Evolutionary conservation across 2,797 vertebrate species (phyloP).

Genomic region (Mustela erminea): DNA sequence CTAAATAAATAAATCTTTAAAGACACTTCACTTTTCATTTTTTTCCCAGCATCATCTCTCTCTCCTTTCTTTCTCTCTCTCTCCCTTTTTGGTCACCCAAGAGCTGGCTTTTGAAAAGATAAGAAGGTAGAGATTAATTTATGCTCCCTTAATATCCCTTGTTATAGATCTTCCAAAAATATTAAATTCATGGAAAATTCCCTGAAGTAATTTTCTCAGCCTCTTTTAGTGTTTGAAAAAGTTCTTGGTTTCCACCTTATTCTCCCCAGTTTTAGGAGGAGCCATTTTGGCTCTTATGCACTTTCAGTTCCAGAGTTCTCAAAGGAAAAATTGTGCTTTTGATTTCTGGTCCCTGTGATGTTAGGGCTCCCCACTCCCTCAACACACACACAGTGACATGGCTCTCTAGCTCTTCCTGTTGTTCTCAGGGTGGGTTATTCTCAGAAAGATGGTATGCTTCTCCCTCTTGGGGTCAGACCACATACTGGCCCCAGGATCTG

Average conservation of each 20-base stretch:
- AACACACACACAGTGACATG: background rate
- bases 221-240: background rate
- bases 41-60: background rate
- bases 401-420: background rate
- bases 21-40: background rate
- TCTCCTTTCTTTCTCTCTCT: background rate
- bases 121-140: background rate
- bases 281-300: background rate
- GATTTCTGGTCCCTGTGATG: background rate
- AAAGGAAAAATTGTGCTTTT: background rate
- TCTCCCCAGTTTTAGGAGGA: background rate
- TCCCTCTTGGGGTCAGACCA: background rate
- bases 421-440: background rate
- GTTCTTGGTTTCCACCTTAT: background rate
- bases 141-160: background rate
- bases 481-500: background rate
- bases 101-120: conserved; percentile 9
- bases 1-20: background rate
- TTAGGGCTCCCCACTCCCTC: background rate
- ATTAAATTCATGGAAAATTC: background rate
- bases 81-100: background rate
- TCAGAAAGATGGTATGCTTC: background rate
- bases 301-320: background rate
- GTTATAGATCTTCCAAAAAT: background rate
- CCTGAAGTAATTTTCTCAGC: background rate